phyloP scores from a whole-genome alignment of 2,797 vertebrate genomes.

The Esox lucius region DNA sequence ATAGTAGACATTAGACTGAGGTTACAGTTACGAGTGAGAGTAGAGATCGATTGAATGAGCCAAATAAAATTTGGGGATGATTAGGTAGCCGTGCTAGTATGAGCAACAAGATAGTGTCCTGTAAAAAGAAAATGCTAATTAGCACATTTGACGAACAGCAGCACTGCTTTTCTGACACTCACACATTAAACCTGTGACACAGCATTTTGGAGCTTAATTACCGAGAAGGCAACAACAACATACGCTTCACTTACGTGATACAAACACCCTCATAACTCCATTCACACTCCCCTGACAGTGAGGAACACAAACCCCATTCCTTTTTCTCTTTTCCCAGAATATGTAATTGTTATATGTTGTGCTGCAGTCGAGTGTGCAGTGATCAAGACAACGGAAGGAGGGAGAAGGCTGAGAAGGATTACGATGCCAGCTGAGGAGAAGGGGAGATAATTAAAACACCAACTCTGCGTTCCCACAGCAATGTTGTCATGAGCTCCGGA shows the following conservation, averaged over 20 bases:
- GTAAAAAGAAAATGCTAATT: slow-evolving; percentile 20
- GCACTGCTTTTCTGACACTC: neutral
- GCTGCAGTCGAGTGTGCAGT: neutral
- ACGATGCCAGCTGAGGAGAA: neutral
- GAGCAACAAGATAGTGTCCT: neutral
- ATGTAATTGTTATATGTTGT: slow-evolving; percentile 1
- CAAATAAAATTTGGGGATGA: neutral
- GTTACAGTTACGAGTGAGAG: neutral
- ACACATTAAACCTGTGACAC: neutral
- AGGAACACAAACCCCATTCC: neutral
- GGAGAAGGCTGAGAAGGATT: neutral
- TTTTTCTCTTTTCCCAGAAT: neutral
- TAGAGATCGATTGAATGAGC: neutral
- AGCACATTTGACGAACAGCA: slow-evolving; percentile 7
- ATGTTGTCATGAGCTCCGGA: neutral
- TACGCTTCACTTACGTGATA: neutral
- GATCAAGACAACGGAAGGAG: neutral
- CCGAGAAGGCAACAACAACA: slow-evolving; percentile 20
- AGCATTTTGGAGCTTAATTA: slow-evolving; percentile 22
- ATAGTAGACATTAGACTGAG: neutral
- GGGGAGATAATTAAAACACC: slow-evolving; percentile 18
- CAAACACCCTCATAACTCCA: slow-evolving; percentile 8
- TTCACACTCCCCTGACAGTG: neutral
- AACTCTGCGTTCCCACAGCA: neutral
- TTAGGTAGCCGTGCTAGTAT: neutral